Percentiles rank a stretch among this genome's conserved stretches.
Evolutionary conservation across 2,113 vertebrate genomes (phyloP).

Genomic region (Genyomyrus donnyi): DNA sequence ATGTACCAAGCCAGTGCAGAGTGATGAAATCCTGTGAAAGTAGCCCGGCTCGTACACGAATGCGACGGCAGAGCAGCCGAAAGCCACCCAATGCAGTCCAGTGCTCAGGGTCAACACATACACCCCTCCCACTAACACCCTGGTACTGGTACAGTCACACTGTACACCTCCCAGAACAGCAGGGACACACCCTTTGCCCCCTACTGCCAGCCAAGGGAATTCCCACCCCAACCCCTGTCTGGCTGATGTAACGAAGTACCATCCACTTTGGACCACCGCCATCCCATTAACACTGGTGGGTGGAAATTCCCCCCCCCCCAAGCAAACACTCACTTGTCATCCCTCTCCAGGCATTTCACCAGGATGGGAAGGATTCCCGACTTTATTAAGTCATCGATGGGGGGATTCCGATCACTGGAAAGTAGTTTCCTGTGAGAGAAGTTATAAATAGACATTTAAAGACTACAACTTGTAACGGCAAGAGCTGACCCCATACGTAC

Average conservation of each 20-base stretch:
- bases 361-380: slow-evolving; percentile 96
- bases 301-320: not conserved
- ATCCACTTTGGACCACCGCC: not conserved
- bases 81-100: not conserved
- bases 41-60: too few relatives aligned
- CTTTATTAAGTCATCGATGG: slow-evolving; percentile 97
- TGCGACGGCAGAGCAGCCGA: not conserved
- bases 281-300: not conserved
- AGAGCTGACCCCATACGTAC: not conserved
- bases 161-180: not conserved
- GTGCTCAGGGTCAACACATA: not conserved
- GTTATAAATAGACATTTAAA: not conserved
- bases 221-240: not conserved
- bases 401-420: slow-evolving; percentile 98
- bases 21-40: slow-evolving; percentile 8
- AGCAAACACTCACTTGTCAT: slow-evolving; percentile 82
- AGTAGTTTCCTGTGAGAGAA: slow-evolving; percentile 77
- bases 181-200: not conserved
- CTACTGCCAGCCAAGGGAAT: not conserved
- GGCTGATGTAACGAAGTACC: not conserved
- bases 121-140: not conserved
- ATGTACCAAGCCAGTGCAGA: not conserved
- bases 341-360: slow-evolving; percentile 96
- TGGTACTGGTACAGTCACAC: not conserved
- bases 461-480: not conserved